Percentiles rank a stretch among this genome's conserved stretches.
phyloP scores from a whole-genome alignment of 2,888 invertebrate species.

The Lamellibrachia columna region DNA sequence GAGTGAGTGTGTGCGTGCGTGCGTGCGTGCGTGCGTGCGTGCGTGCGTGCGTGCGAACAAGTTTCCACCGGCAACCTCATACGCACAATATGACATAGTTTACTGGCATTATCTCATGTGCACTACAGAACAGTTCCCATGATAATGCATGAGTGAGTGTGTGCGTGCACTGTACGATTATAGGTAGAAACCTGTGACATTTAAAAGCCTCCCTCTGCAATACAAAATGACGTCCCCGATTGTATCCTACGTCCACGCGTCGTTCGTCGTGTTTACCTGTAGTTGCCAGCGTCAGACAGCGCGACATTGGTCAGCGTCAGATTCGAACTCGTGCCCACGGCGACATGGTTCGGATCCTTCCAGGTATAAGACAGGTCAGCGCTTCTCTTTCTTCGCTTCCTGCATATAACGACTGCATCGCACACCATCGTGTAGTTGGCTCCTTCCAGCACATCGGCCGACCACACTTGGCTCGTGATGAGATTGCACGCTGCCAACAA shows the following conservation, averaged over 20 bases:
- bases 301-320: neutral
- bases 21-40: too few relatives aligned
- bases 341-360: neutral
- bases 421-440: neutral
- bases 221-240: too few relatives aligned
- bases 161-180: too few relatives aligned
- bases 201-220: too few relatives aligned
- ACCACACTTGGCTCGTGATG: neutral
- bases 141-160: too few relatives aligned
- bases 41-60: too few relatives aligned
- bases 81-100: too few relatives aligned
- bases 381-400: neutral
- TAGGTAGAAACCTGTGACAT: too few relatives aligned
- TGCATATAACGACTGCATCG: neutral
- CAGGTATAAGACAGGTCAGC: neutral
- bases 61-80: too few relatives aligned
- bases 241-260: neutral
- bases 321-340: neutral
- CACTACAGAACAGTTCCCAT: too few relatives aligned
- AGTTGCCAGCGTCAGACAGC: neutral
- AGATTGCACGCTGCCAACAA: neutral
- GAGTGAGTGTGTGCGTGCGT: too few relatives aligned
- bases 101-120: too few relatives aligned
- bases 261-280: neutral
- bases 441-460: neutral